Conservation (phyloP, 2,888 invertebrate genomes). For the Drosophila nr. fundita region DNA sequence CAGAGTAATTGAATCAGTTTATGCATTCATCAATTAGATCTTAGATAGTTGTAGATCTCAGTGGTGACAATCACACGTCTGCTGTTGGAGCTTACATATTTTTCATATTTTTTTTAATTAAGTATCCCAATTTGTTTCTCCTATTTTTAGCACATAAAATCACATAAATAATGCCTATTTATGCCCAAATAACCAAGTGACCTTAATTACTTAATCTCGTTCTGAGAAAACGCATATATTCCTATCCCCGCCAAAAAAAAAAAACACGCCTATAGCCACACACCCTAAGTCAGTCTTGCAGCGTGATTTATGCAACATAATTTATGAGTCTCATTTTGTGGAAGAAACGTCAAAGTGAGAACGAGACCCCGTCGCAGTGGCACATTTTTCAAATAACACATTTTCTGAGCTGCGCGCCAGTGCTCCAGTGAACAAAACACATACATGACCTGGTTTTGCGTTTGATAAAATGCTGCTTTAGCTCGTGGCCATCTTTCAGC, state of each 20-base stretch:
- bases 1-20: not conserved
- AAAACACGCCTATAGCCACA: not conserved
- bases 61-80: not conserved
- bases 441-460: constrained; percentile 68
- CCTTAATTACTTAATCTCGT: constrained; percentile 33
- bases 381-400: constrained; percentile 52
- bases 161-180: constrained; percentile 25
- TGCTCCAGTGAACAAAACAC: constrained; percentile 36
- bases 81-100: not conserved
- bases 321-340: constrained; percentile 69
- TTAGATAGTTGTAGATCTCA: too few species aligned
- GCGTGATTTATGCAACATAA: constrained; percentile 70
- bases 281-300: constrained; percentile 15
- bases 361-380: constrained; percentile 15
- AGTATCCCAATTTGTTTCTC: not conserved
- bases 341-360: constrained; percentile 16
- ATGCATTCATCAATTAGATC: not conserved
- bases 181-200: not conserved
- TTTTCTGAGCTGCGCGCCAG: constrained; percentile 23
- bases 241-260: not conserved
- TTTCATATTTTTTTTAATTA: not conserved
- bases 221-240: constrained; percentile 12
- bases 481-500: not conserved
- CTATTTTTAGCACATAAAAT: constrained; percentile 15
- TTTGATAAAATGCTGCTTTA: constrained; percentile 66